Evolutionary conservation across 2,113 vertebrate species (phyloP).

Genomic region (Atherinomorus stipes): DNA sequence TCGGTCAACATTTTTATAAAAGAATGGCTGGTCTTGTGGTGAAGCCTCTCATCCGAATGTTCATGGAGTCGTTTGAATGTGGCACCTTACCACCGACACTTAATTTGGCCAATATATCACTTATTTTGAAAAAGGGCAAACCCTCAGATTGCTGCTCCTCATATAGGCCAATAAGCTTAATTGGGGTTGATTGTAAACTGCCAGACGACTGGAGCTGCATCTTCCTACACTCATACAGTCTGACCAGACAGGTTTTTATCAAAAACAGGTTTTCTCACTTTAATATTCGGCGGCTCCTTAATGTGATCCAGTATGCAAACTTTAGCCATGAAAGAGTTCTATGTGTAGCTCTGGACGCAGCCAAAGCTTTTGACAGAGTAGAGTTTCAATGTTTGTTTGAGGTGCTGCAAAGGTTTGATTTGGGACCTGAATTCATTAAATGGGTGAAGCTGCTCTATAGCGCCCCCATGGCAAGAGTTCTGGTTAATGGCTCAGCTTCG

Average conservation of each 20-base stretch:
- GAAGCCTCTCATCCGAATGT: not conserved
- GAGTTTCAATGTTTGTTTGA: no score
- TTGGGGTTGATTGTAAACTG: not conserved
- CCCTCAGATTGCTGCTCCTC: not conserved
- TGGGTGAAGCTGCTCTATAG: no score
- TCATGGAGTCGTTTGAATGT: not conserved
- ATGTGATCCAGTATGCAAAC: not conserved
- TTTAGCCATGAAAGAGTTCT: no score
- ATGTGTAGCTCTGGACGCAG: no score
- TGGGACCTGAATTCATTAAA: no score
- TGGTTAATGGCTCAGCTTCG: no score
- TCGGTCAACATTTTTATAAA: not conserved
- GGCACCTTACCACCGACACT: not conserved
- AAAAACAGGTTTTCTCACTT: not conserved
- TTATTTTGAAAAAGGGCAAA: not conserved
- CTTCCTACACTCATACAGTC: not conserved
- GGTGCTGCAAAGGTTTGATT: no score
- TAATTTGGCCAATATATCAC: not conserved
- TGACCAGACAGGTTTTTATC: constrained; percentile 10
- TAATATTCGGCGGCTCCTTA: not conserved
- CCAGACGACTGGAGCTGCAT: not conserved
- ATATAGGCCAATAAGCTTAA: not conserved
- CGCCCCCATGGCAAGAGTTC: no score
- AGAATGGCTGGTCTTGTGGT: not conserved
- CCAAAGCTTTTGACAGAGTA: no score